Evolutionary conservation across 30 jellyfish, hydroid and myxozoan genomes (phyloP).

Genomic region (Rhopilema esculentum): DNA sequence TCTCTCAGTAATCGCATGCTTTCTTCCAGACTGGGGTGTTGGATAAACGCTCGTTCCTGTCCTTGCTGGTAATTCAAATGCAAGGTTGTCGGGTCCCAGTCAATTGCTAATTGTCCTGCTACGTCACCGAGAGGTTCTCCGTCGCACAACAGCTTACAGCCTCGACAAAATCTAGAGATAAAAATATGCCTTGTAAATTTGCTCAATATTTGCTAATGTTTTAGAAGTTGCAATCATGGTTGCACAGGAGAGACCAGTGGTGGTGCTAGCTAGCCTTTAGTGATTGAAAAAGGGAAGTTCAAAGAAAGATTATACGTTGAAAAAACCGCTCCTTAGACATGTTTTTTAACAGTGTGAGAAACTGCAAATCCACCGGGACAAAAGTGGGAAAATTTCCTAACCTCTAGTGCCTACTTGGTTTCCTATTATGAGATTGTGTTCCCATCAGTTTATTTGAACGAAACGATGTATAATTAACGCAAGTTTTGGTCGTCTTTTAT

Average conservation of each 20-base stretch:
- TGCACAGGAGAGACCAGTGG: background rate
- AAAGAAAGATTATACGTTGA: too few species aligned
- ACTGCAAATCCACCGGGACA: too few species aligned
- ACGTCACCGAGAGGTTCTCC: conserved; percentile 54
- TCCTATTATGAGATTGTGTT: too few species aligned
- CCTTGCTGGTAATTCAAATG: conserved; percentile 89
- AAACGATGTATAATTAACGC: too few species aligned
- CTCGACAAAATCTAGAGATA: conserved; percentile 89
- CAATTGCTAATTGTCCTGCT: conserved; percentile 66
- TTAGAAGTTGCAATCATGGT: background rate
- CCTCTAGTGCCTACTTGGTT: too few species aligned
- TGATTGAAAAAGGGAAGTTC: too few species aligned
- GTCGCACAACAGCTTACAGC: conserved; percentile 82
- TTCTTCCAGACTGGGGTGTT: conserved; percentile 80
- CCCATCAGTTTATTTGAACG: too few species aligned
- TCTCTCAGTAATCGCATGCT: conserved; percentile 71
- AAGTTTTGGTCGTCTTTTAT: too few species aligned
- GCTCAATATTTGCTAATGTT: background rate
- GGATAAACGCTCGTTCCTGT: conserved; percentile 76
- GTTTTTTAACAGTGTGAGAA: too few species aligned
- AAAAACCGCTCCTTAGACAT: too few species aligned
- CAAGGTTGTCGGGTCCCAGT: conserved; percentile 91
- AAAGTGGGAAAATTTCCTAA: too few species aligned
- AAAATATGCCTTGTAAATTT: background rate
- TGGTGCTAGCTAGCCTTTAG: too few species aligned